Conservation (phyloP, 2,888 invertebrate genomes). For the Busseola fusca region DNA sequence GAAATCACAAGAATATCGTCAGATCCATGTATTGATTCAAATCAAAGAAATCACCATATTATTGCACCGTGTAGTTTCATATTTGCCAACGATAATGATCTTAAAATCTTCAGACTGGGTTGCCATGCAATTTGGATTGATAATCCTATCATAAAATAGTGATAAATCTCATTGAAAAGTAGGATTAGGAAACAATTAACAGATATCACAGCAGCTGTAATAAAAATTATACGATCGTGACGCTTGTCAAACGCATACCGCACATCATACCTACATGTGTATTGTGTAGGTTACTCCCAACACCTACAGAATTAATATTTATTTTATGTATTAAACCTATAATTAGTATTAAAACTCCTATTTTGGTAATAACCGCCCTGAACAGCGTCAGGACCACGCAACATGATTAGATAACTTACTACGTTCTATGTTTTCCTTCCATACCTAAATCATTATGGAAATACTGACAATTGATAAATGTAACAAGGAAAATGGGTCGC, state of each 20-base stretch:
- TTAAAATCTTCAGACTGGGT: background rate
- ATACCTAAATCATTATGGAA: slow-evolving; percentile 60
- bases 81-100: slow-evolving; percentile 1
- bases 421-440: slow-evolving; percentile 49
- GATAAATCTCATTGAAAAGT: slow-evolving; percentile 7
- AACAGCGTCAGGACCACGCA: slow-evolving; percentile 46
- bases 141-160: slow-evolving; percentile 3
- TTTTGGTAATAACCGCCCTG: slow-evolving; percentile 11
- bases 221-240: background rate
- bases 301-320: background rate
- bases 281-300: background rate
- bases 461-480: slow-evolving; percentile 63
- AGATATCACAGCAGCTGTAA: background rate
- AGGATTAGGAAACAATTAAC: slow-evolving; percentile 19
- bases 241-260: background rate
- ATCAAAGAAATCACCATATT: background rate
- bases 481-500: slow-evolving; percentile 60
- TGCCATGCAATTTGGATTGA: background rate
- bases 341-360: slow-evolving; percentile 14
- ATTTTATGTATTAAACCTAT: background rate
- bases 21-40: background rate
- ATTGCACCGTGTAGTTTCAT: background rate
- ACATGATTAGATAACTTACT: slow-evolving; percentile 52
- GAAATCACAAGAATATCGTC: background rate
- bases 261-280: background rate